Conservation (phyloP, 64 coral and sea anemone genomes). For the Acropora tenuis region DNA sequence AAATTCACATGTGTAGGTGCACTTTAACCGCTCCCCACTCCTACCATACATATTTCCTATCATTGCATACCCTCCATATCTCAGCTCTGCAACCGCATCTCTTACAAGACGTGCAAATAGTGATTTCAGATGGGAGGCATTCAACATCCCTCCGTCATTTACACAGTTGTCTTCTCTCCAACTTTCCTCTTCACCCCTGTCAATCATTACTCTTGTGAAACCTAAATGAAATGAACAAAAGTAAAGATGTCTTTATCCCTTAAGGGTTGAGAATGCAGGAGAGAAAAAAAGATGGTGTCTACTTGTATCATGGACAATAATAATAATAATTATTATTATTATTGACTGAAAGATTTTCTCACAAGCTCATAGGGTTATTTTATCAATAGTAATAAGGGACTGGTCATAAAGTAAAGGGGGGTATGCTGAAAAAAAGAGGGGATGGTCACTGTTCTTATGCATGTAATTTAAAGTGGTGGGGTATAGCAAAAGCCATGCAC, state of each 20-base stretch:
- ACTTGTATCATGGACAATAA: too few relatives aligned
- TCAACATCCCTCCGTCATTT: background rate
- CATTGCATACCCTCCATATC: background rate
- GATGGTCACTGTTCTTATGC: too few relatives aligned
- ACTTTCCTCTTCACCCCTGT: background rate
- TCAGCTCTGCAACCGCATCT: slow-evolving; percentile 10
- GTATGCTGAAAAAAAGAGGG: too few relatives aligned
- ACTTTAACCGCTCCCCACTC: background rate
- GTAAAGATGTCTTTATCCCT: background rate
- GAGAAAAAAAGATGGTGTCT: too few relatives aligned
- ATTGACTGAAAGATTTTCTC: too few relatives aligned
- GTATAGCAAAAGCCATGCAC: too few relatives aligned
- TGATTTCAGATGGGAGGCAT: slow-evolving; percentile 34
- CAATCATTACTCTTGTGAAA: slow-evolving; percentile 37
- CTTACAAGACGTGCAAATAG: slow-evolving; percentile 43
- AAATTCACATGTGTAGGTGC: background rate
- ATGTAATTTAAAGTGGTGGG: too few relatives aligned
- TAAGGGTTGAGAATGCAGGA: too few relatives aligned
- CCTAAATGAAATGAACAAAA: background rate
- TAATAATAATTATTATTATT: too few relatives aligned
- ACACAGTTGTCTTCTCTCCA: slow-evolving; percentile 28
- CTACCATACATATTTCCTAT: background rate
- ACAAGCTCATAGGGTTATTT: too few relatives aligned
- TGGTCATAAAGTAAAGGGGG: too few relatives aligned
- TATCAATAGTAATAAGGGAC: too few relatives aligned